Base-by-base conservation (phyloP, 2,888 invertebrate genomes). In the Prosopocoilus inquinatus region DNA sequence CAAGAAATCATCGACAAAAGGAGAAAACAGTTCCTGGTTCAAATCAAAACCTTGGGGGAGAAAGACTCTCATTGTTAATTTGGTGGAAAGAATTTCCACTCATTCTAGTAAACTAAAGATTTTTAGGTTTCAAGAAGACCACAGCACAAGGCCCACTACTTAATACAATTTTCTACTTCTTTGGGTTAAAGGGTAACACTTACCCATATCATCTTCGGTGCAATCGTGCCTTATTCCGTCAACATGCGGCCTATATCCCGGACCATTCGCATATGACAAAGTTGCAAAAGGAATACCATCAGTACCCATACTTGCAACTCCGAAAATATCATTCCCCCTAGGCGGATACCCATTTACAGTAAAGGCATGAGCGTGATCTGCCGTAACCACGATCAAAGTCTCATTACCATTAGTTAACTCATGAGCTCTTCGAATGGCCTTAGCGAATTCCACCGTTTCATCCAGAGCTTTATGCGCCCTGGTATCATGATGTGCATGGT, bases 341-440 rank as follows among this genome's bases (percentile, higher is more conserved):
- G 32, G 39, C 1, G 90, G 85, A 67, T 92, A 91, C 0, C 92
- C 92, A 47, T 84, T 84, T 32, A 89, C 82, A 0, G 86, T 84
- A 84, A 91, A 84, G 0, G 89, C 88, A 65, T 91, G 91, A 0
- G 89, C 85, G 70, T 91, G 91, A 73, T 91, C 91, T 0, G 91
- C 80, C 0, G 86, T 89, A 9, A 90, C 91, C 0, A 94, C 84
- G 16, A 92, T 86, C 2, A 94, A 75, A 0, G 94, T 94, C 20
- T 94, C 90, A 43, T 84, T 75, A 61, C 2, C 80, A 71, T 50
- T 79, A 71, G 0, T 91, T 88, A 64, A 76, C 78, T 58, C 81
- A 69, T 9, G 90, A 80, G 1, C 94, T 88, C 62, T 86, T 82
- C 69, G 64, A 20, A 75, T 64, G 1, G 75, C 74, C 55, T 71